phyloP scores from a whole-genome alignment of 1,140 invertebrate genomes.

The Zeugodacus cucurbitae region DNA sequence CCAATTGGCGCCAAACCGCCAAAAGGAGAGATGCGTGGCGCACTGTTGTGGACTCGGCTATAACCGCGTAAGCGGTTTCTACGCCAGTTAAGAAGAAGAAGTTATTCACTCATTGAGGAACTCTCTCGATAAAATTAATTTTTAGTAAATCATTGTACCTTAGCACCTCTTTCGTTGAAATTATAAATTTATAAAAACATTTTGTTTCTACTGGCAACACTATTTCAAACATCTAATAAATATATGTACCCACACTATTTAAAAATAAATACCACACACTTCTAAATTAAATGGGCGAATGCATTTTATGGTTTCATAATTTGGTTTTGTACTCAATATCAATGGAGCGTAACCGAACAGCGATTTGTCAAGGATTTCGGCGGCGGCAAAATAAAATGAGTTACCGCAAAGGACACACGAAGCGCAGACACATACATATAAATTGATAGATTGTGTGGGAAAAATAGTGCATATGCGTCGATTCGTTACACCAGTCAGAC shows the following conservation, averaged over 20 bases:
- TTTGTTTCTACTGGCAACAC: not conserved
- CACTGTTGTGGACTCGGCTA: no score
- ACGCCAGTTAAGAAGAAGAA: no score
- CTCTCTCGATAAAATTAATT: no score
- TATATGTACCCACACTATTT: not conserved
- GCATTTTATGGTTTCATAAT: constrained; percentile 33
- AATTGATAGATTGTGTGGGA: not conserved
- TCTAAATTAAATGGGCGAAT: constrained; percentile 3
- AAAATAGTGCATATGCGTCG: not conserved
- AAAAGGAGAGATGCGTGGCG: no score
- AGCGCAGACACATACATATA: not conserved
- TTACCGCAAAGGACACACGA: not conserved
- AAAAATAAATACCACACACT: constrained; percentile 2
- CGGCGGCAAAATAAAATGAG: not conserved
- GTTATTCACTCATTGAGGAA: no score
- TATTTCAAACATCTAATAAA: not conserved
- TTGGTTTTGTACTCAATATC: not conserved
- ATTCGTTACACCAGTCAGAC: constrained; percentile 7
- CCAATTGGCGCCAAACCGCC: no score
- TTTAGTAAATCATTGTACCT: no score
- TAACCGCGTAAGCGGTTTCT: no score
- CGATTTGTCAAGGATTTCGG: constrained; percentile 20
- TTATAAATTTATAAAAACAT: not conserved
- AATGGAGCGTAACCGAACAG: constrained; percentile 13
- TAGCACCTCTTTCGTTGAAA: no score